Evolutionary conservation across 2,113 vertebrate genomes (phyloP), one percentile per base, ranked within the genome.

Genomic region (Calypte anna): DNA sequence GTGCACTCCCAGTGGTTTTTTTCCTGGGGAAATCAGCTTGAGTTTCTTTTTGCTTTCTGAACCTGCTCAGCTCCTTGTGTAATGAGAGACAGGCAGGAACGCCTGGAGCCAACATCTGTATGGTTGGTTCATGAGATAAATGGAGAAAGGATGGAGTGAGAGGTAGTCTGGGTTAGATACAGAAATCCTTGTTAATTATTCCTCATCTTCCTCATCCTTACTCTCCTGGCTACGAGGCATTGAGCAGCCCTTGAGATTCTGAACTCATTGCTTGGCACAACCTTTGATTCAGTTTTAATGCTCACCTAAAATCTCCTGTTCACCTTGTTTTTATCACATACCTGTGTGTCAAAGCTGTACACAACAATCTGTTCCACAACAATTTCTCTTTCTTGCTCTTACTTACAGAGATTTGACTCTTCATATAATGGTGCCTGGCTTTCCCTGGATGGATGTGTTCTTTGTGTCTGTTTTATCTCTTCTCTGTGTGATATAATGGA

Each of bases 1-100:
- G 63, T 38, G 44, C 2, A 1, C 24, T 79, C 38, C 44, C 40
- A 12, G 40, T 0, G 0, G 5, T 61, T 68, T 53, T 88, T 82
- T 67, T 75, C 30, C 38, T 38, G 82, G 43, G 43, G 53, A 59
- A 64, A 74, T 12, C 27, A 88, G 14, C 21, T 43, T 63, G 48
- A 8, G 17, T 51, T 88, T 55, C 24, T 27, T 74, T 48, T 24
- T 20, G 16, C 18, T 43, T 9, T 43, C 50, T 64, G 50, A 79
- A 53, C 30, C 25, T 0, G 0, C 22, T 77, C 23, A 70, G 38
- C 17, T 30, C 27, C 4, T 18, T 27, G 30, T 62, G 55, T 69
- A 43, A 24, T 1, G 3, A 66, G 36, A 82, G 30, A 27, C 17
- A 6, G 46, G 12, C 57, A 74, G 69, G 64, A 86, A 67, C 40